Evolutionary conservation across 2,113 vertebrate species (phyloP).

Genomic region (Macquaria ambigua): DNA sequence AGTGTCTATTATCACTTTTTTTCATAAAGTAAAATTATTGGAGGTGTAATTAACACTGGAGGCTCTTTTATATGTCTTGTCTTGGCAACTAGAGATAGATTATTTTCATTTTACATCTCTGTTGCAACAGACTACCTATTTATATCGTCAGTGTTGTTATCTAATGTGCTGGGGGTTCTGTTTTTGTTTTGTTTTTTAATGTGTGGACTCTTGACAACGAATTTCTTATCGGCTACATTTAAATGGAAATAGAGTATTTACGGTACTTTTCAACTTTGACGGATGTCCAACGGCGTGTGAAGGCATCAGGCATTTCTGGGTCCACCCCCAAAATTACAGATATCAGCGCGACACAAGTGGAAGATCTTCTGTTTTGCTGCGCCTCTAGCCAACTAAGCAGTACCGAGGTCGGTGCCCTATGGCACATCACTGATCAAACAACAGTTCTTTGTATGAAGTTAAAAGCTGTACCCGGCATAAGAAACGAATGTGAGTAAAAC

Average conservation of each 20-base stretch:
- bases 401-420: rapidly evolving
- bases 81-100: neutral
- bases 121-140: neutral
- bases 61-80: neutral
- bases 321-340: neutral
- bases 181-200: neutral
- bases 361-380: neutral
- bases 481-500: slow-evolving; percentile 22
- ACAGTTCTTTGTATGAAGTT: neutral
- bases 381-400: neutral
- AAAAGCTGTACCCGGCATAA: too few species aligned
- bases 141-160: neutral
- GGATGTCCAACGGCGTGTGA: neutral
- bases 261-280: too few species aligned
- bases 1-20: neutral
- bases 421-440: neutral
- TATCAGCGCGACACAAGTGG: neutral
- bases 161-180: neutral
- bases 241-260: too few species aligned
- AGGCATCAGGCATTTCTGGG: neutral
- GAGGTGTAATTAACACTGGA: too few species aligned
- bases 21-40: neutral
- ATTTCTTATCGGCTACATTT: too few species aligned
- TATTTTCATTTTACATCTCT: neutral
- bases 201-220: neutral